Base-by-base conservation (phyloP, 1,140 invertebrate genomes). In the Apis dorsata region DNA sequence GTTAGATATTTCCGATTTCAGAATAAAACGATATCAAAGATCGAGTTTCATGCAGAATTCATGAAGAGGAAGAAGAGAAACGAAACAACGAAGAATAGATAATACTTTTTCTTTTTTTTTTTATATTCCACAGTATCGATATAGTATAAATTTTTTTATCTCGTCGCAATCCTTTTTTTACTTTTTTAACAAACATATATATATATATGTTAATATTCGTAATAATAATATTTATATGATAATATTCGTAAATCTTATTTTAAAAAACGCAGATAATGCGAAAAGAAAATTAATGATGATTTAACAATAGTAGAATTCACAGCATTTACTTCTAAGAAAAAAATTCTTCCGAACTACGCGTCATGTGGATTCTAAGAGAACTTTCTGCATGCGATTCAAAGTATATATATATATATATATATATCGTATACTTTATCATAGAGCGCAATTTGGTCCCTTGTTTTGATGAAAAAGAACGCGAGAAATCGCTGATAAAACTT, bases 61-160 rank as follows among this genome's bases (percentile, higher is more conserved):
- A 44, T 65, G 63, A 8, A 77, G 5, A 77, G 63, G 75, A 66
- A 55, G 19, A 77, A 77, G 62, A 77, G 72, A 75, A 75, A 75
- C 72, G 5, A 75, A 75, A 75, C 72, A 75, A 75, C 72, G n/a
- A n/a, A 51, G 57, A 62, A 62, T 75, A 21, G 10, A 75, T 49
- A 34, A 21, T 75, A 75, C n/a, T 60, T 44, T 44, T 44, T 57
- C 13, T 75, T 21, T 60, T 44, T 44, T 44, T 57, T 19, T 62
- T 75, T 75, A 62, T 75, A 75, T 75, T 75, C 72, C 49, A 75
- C n/a, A 62, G 44, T 62, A 59, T 28, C 19, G 34, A 44, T 44
- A 60, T 63, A 73, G 9, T 75, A 75, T 75, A 75, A 75, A 62
- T 62, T 75, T 62, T 44, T 44, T 44, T 44, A 44, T 44, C 34